Base-by-base conservation (phyloP, 1,140 invertebrate genomes). In the Sycophaga agraensis region DNA sequence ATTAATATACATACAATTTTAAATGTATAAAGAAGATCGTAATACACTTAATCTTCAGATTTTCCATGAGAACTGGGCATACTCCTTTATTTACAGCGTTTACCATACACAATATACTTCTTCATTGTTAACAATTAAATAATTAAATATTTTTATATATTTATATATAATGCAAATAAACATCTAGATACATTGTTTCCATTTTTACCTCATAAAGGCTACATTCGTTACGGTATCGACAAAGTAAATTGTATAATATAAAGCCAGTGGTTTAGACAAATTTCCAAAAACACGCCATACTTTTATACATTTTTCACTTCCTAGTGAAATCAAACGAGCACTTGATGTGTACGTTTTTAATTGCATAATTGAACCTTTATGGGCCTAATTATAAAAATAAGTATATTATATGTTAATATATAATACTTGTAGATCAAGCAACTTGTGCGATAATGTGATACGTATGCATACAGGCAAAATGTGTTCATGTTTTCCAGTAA, bases 261-360 rank as follows among this genome's bases (percentile, higher is more conserved):
- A n/a, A 9, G 46, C 49, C 22, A 71, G 34, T 17, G 65, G 59
- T 16, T 46, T 2, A 0, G 26, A 2, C 7, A 69, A 59, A 12
- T 67, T 59, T n/a, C 65, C 42, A 37, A 67, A 64, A 21, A 71
- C 28, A 26, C 59, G 51, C 70, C 70, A 71, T 16, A 68, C 51
- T 63, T 71, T 71, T 2, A 70, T 49, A 16, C 51, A 67, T 24
- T 56, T 70, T 12, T 71, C 70, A 9, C 14, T 16, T 19, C 66
- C 68, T 2, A 68, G 31, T 3, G 70, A 71, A 26, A 67, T 16
- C 1, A 68, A 5, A 12, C 57, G 66, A 8, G 42, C 31, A 1
- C 58, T 55, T 7, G 17, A 14, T 2, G 35, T 37, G 0, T 65
- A 68, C 2, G 40, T 31, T 9, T 37, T 2, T 4, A 64, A n/a